Base-by-base conservation (phyloP, 1,140 invertebrate genomes). In the Atta cephalotes region DNA sequence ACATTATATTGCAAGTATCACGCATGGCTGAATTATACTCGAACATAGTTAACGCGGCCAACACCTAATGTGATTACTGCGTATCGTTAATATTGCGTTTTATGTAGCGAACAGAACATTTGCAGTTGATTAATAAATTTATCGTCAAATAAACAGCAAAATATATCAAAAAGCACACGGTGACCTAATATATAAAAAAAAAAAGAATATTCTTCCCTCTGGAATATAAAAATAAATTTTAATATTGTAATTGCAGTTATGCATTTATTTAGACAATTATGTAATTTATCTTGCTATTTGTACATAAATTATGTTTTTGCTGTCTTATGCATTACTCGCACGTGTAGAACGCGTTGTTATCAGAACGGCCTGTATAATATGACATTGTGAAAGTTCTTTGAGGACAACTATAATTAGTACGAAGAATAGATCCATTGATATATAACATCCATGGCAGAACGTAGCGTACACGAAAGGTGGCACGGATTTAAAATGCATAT, bases 401-500 rank as follows among this genome's bases (percentile, higher is more conserved):
- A 62, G 16, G 80, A 84, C 45, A 51, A 76, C 25, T 74, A 74
- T 62, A 84, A 84, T 76, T 49, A 70, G 39, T 49, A 76, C 56
- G 72, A 76, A 82, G 31, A 39, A 68, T 66, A 45, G 78, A 86
- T 53, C 65, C 39, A 80, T 86, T 65, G 85, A 86, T 86, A 86
- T 86, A 53, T 60, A 80, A 80, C 49, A 45, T 86, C 49, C 21
- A 71, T 9, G 85, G 65, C 53, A 87, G 89, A 90, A 88, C 90
- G 88, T 66, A 92, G 39, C 49, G 49, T 51, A 87, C 80, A 87
- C 80, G 90, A 91, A 90, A 91, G 92, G 88, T 88, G 90, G 80
- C 90, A 90, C 89, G 93, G 93, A 93, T 94, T 94, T 93, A 94
- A 94, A 94, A 94, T 94, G 93, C 94, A 94, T 94, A 94, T 91